These are phyloP conservation scores for Geophilus truncorum DNA, from an alignment of 2,888 invertebrate genomes.

Conservation along the genomic window DNA sequence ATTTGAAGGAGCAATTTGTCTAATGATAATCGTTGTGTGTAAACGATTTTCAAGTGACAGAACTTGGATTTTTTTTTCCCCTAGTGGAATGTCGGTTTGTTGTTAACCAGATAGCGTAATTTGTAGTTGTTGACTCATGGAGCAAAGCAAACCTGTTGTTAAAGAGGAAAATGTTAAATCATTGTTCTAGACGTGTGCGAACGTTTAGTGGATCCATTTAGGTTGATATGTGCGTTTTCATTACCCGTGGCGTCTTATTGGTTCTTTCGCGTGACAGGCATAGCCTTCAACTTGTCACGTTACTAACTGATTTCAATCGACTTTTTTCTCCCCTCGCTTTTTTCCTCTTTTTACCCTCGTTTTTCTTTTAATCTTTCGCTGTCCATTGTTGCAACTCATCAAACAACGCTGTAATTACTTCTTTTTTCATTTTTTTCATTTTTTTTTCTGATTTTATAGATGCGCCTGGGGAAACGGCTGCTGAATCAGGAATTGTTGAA, in stretches of 20 bases:
- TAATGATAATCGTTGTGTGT: neutral
- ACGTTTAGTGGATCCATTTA: conserved; percentile 25
- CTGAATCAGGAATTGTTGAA: neutral
- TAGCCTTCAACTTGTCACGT: conserved; percentile 24
- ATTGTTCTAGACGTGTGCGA: conserved; percentile 11
- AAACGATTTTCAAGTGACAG: neutral
- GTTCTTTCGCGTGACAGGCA: conserved; percentile 27
- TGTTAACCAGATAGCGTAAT: conserved; percentile 18
- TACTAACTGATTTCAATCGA: conserved; percentile 21
- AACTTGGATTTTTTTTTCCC: neutral
- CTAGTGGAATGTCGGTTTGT: neutral
- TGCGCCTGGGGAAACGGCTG: neutral
- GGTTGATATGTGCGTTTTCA: conserved; percentile 27
- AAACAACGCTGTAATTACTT: neutral
- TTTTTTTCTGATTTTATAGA: neutral
- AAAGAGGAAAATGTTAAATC: neutral
- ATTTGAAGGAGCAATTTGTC: neutral
- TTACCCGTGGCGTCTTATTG: conserved; percentile 22
- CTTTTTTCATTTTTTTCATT: neutral
- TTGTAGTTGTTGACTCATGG: neutral
- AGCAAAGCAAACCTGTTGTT: neutral
- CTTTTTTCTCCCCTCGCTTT: neutral
- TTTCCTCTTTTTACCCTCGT: neutral
- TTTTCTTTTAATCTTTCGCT: conserved; percentile 20
- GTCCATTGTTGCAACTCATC: conserved; percentile 3